Evolutionary conservation across 1,140 invertebrate genomes (phyloP).

Genomic region (Anastatus disparis): DNA sequence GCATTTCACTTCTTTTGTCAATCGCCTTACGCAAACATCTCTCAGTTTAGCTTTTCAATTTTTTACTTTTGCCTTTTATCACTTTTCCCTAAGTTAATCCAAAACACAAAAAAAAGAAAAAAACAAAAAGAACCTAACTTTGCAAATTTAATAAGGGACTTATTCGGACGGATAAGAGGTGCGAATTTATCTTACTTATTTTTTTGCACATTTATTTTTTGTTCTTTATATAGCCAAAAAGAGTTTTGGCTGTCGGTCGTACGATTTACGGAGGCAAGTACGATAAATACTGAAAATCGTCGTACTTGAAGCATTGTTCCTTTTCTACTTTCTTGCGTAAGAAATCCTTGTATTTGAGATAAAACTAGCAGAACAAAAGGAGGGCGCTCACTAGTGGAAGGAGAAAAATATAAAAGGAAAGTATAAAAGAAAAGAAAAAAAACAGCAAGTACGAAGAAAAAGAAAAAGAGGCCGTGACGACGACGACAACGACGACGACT

Average conservation of each 20-base stretch:
- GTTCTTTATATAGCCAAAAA: too few relatives aligned
- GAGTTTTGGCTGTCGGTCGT: not conserved
- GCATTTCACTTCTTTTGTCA: not conserved
- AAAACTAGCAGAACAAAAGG: slow-evolving; percentile 31
- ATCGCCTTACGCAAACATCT: not conserved
- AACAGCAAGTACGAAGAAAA: not conserved
- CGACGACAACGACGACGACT: not conserved
- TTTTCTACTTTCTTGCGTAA: not conserved
- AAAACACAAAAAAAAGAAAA: not conserved
- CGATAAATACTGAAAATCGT: slow-evolving; percentile 31
- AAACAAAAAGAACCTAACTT: too few relatives aligned
- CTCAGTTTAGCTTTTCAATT: not conserved
- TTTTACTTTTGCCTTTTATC: too few relatives aligned
- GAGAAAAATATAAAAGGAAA: not conserved
- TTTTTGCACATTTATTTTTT: too few relatives aligned
- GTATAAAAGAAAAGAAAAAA: slow-evolving; percentile 8
- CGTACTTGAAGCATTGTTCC: too few relatives aligned
- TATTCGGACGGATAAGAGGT: not conserved
- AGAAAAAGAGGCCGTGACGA: slow-evolving; percentile 21
- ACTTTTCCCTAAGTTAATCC: not conserved
- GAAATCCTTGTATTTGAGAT: slow-evolving; percentile 14
- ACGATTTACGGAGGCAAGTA: slow-evolving; percentile 9
- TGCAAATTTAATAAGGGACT: slow-evolving; percentile 17
- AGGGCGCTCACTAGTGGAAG: not conserved
- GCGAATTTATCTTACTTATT: not conserved